Conservation (phyloP, 2,113 vertebrate genomes). For the Paramisgurnus dabryanus region DNA sequence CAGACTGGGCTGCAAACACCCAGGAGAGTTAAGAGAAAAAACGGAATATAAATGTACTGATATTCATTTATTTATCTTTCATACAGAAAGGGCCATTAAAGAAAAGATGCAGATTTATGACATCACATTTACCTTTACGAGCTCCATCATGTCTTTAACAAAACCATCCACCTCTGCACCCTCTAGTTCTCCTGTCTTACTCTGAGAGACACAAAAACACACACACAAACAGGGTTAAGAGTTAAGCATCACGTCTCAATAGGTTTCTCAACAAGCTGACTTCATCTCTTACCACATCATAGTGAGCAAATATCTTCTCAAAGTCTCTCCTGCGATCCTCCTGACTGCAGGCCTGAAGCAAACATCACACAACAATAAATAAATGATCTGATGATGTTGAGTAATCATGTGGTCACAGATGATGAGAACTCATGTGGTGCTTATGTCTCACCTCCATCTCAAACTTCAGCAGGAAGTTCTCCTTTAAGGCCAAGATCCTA, state of each 20-base stretch:
- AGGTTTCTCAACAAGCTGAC: background rate
- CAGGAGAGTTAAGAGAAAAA: background rate
- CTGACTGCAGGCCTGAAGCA: slow-evolving; percentile 78
- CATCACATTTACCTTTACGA: slow-evolving; percentile 78
- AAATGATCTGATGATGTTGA: too few relatives aligned
- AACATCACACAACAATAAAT: background rate
- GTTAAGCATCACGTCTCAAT: too few relatives aligned
- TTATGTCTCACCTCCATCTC: slow-evolving; percentile 81
- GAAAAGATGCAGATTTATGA: too few relatives aligned
- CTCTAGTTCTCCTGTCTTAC: slow-evolving; percentile 85
- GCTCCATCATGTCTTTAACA: slow-evolving; percentile 92
- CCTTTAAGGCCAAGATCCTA: slow-evolving; percentile 89
- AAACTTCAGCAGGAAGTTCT: slow-evolving; percentile 95
- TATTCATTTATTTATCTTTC: too few relatives aligned
- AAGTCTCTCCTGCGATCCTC: slow-evolving; percentile 90
- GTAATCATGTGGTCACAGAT: too few relatives aligned
- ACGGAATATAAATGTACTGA: too few relatives aligned
- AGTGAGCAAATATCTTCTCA: slow-evolving; percentile 92
- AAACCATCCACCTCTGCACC: slow-evolving; percentile 89
- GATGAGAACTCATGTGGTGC: too few relatives aligned
- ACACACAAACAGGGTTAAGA: background rate
- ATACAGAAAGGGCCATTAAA: too few relatives aligned
- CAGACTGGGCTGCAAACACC: slow-evolving; percentile 82
- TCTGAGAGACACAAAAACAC: slow-evolving; percentile 67
- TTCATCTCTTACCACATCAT: slow-evolving; percentile 84